Evolutionary conservation across 2,888 invertebrate genomes (phyloP), one percentile per base, ranked within the genome.

Genomic region (Lasioglossum leucozonium): DNA sequence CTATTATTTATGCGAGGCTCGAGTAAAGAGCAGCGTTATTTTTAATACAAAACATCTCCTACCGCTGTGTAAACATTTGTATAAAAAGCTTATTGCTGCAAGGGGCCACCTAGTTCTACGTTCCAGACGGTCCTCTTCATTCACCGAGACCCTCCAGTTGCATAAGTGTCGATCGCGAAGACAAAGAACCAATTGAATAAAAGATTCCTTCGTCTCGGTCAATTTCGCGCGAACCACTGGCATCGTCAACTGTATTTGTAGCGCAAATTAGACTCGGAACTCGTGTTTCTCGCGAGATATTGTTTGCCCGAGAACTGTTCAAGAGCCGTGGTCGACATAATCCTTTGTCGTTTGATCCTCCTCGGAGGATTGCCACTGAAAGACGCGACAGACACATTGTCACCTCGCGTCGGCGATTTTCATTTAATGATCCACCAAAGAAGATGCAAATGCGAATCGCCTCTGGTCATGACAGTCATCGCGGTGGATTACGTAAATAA

Each of bases 401-500:
- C 13, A 4, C 18, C 1, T 13, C 18, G 65, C 34, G 34, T 8
- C 30, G 34, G 34, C 0, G 34, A 65, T 65, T 65, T 65, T 22
- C 22, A 22, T 22, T 22, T 34, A 34, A 65, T 3, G 65, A 34
- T 65, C 22, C 22, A 22, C 34, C 65, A 65, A 65, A 65, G 22
- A 22, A 18, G 30, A 34, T 65, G 65, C 34, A 42, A 71, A 71
- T 26, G 37, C 16, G 62, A 62, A 11, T 16, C 30, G 30, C 26
- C 62, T 62, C 26, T 13, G 58, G 30, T 30, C 16, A 13, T 2
- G 13, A 5, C 16, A 73, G 55, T 44, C 34, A 73, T 26, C 72
- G 10, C 72, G 10, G 16, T 16, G 16, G 26, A 26, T 73, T 55
- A 73, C 67, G 55, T 79, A 81, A 79, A 42, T 79, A n/a, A 34